Evolutionary conservation across 2,113 vertebrate genomes (phyloP).

Genomic region (Platycercus adscitus): DNA sequence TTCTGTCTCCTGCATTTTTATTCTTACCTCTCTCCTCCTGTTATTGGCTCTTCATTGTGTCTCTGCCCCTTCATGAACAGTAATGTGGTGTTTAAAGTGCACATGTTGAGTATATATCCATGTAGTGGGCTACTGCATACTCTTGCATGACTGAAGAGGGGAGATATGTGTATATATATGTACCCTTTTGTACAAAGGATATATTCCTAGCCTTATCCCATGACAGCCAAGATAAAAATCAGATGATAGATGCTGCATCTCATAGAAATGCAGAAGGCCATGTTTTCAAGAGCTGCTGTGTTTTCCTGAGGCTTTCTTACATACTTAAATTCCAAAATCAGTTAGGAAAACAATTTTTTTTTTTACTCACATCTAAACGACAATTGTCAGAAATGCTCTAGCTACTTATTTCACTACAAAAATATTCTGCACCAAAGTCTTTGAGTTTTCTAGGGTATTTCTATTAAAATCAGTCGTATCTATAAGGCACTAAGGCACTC

Average conservation of each 20-base stretch:
- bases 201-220: background rate
- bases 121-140: background rate
- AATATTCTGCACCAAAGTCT: background rate
- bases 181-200: background rate
- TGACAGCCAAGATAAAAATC: background rate
- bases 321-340: background rate
- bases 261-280: background rate
- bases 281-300: background rate
- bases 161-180: background rate
- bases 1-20: background rate
- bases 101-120: fast-evolving
- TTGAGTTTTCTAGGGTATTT: conserved; percentile 30
- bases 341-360: background rate
- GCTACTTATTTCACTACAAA: background rate
- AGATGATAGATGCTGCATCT: fast-evolving
- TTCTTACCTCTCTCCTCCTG: background rate
- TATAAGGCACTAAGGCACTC: background rate
- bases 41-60: background rate
- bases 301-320: background rate
- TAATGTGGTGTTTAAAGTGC: fast-evolving
- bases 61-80: background rate
- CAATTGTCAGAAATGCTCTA: background rate
- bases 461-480: background rate
- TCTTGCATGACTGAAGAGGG: background rate
- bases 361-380: background rate